Conservation (phyloP, 2,113 vertebrate genomes). For the Butorides virescens region DNA sequence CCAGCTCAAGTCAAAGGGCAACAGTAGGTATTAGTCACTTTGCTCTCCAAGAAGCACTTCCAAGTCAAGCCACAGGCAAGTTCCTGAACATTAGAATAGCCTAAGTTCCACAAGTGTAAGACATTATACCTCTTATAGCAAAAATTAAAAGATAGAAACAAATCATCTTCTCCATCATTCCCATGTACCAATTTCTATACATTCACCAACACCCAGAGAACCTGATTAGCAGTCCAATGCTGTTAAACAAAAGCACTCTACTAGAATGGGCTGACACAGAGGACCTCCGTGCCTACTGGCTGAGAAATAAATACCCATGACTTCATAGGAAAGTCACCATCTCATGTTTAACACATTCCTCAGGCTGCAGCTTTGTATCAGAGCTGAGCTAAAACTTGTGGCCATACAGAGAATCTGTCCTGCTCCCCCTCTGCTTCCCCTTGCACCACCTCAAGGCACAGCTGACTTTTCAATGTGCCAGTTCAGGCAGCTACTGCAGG, state of each 20-base stretch:
- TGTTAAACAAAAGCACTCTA: neutral
- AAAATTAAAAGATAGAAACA: neutral
- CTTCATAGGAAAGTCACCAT: neutral
- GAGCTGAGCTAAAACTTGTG: neutral
- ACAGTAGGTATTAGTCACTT: neutral
- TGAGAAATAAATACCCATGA: neutral
- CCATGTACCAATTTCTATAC: neutral
- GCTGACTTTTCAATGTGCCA: neutral
- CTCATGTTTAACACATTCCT: neutral
- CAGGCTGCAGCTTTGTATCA: neutral
- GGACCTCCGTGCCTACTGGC: neutral
- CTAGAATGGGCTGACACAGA: rapidly evolving
- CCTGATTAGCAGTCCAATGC: neutral
- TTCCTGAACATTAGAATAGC: neutral
- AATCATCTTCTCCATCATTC: neutral
- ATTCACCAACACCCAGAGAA: neutral
- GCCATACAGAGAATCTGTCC: neutral
- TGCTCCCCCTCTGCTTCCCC: neutral
- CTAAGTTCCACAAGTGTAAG: neutral
- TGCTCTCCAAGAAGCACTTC: neutral
- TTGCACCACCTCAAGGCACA: neutral
- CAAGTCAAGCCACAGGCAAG: neutral
- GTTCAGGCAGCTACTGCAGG: neutral
- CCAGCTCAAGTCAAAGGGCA: neutral
- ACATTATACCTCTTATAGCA: neutral